phyloP scores from a whole-genome alignment of 2,888 invertebrate species.

The Priocnemis perturbator region DNA sequence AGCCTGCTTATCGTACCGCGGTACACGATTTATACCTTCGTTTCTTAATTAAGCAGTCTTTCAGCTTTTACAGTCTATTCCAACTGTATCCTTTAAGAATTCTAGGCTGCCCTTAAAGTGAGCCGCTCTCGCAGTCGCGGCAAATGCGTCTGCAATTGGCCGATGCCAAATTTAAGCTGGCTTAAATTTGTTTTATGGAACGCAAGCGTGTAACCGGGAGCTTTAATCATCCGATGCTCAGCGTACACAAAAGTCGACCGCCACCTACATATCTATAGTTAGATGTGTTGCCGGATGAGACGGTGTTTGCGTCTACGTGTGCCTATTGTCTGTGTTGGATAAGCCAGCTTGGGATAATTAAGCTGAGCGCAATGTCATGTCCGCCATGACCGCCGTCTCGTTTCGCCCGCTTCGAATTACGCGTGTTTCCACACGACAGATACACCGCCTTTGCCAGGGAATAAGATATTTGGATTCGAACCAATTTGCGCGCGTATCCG shows the following conservation, averaged over 20 bases:
- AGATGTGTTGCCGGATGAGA: not conserved
- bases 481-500: constrained; percentile 20
- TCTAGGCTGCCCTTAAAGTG: constrained; percentile 37
- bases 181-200: constrained; percentile 32
- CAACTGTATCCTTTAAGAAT: not conserved
- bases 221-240: not conserved
- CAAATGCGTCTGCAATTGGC: constrained; percentile 22
- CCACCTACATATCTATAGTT: not conserved
- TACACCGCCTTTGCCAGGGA: constrained; percentile 32
- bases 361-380: no score
- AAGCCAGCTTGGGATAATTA: no score
- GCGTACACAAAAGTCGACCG: not conserved
- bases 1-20: no score
- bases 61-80: no score
- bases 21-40: no score
- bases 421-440: constrained; percentile 14
- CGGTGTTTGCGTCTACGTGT: not conserved
- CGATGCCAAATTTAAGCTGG: constrained; percentile 44
- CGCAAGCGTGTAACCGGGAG: constrained; percentile 6
- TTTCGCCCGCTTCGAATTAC: constrained; percentile 12
- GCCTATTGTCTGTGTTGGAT: no score
- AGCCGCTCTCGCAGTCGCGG: not conserved
- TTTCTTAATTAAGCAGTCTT: no score
- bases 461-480: constrained; percentile 30
- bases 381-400: no score